Evolutionary conservation across 2,113 vertebrate genomes (phyloP), one percentile per base, ranked within the genome.

Genomic region (Crotophaga sulcirostris): DNA sequence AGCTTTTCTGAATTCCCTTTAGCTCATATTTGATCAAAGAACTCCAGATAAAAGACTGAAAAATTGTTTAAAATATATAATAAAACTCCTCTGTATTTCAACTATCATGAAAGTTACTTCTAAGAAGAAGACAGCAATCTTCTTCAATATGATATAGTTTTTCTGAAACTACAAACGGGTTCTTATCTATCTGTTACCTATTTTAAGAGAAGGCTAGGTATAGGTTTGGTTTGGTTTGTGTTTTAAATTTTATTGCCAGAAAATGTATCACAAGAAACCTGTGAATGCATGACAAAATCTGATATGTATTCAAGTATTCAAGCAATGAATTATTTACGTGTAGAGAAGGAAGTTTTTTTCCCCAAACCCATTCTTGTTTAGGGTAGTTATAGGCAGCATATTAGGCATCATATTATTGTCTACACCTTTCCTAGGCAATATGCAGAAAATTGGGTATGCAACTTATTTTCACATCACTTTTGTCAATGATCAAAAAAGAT

Each of bases 231-330:
- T 85, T 93, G 34, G 72, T 93, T 94, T 94, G 64, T 93, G 67
- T 68, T 79, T 94, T 76, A 68, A 75, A 79, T 86, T 80, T 67
- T 94, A 55, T 80, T 96, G 74, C 79, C 82, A 83, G 82, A 19
- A 84, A 90, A 97, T 94, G 77, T 93, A 96, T 94, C 92, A 94
- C 59, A 95, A 69, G 78, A 95, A 86, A 88, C 83, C 9, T 31
- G 16, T 87, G 87, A 95, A 70, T 83, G 36, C 14, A 74, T 82
- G 81, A 95, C 38, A 95, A 68, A 97, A 84, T 34, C 62, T 72
- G 55, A 91, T 56, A 96, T 92, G 72, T 85, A 93, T 79, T 95
- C 84, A 92, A 9, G 93, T 84, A 94, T 93, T 97, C 92, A 90
- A 84, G 34, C 5, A 95, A 72, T 94, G 28, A 97, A 96, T 90